A percentile compares a stretch with the other conserved stretches of the same genome.
Evolutionary conservation across 2,113 vertebrate species (phyloP).

Genomic region (Centropristis striata): DNA sequence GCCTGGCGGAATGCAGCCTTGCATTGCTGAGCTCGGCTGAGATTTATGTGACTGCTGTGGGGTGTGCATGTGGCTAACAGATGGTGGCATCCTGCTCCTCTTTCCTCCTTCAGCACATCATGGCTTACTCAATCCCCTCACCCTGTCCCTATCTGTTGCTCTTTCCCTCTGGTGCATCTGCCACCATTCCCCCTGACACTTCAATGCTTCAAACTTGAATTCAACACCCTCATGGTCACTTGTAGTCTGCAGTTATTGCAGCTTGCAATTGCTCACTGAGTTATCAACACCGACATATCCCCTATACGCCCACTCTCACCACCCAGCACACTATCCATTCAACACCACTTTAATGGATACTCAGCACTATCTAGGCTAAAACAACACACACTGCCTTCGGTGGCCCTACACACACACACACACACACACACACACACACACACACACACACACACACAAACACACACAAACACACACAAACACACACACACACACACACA

Average conservation of each 20-base stretch:
- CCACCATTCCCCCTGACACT: conserved; percentile 18
- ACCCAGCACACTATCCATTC: neutral
- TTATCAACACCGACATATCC: conserved; percentile 35
- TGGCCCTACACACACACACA: conserved; percentile 1
- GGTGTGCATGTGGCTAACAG: conserved; percentile 87
- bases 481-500: conserved; percentile 29
- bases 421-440: conserved; percentile 26
- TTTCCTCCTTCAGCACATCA: conserved; percentile 71
- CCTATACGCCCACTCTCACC: neutral
- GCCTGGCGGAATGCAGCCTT: conserved; percentile 83
- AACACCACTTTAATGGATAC: conserved; percentile 10
- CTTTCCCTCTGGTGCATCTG: conserved; percentile 17
- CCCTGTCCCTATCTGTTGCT: conserved; percentile 32
- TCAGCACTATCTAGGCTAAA: conserved; percentile 2
- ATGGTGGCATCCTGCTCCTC: conserved; percentile 82
- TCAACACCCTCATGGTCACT: conserved; percentile 1
- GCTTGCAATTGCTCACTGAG: conserved; percentile 15
- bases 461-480: neutral
- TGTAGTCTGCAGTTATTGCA: neutral
- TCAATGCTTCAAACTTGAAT: neutral
- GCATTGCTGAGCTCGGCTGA: conserved; percentile 81
- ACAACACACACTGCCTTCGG: conserved; percentile 13
- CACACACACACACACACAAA: neutral
- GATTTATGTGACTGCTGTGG: conserved; percentile 87
- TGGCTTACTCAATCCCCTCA: conserved; percentile 60